Percentiles rank a stretch among this genome's conserved stretches.
Conservation (phyloP, 2,888 invertebrate genomes). For the Parnassius glacialis region DNA sequence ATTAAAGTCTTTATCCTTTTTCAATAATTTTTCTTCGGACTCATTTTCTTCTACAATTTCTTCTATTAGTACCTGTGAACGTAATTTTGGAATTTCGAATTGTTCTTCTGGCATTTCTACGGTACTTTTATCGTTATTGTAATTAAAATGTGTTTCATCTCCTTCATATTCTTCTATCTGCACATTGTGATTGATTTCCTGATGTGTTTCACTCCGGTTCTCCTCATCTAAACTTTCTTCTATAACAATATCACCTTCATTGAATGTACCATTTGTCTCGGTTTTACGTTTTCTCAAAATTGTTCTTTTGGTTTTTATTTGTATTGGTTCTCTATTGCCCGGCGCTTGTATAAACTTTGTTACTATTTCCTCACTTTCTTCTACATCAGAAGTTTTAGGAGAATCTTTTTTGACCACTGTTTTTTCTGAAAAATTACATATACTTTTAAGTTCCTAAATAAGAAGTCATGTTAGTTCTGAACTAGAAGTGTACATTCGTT, state of each 20-base stretch:
- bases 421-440: conserved; percentile 51
- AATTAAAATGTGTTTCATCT: conserved; percentile 43
- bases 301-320: conserved; percentile 81
- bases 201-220: conserved; percentile 32
- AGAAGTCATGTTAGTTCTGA: too few species aligned
- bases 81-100: conserved; percentile 53
- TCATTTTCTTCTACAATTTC: conserved; percentile 34
- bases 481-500: too few species aligned
- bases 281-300: conserved; percentile 71
- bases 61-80: conserved; percentile 51
- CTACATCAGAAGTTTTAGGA: conserved; percentile 65
- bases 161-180: conserved; percentile 67
- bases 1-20: background rate
- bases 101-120: conserved; percentile 43
- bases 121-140: conserved; percentile 44
- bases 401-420: conserved; percentile 37
- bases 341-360: conserved; percentile 79
- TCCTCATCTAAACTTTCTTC: conserved; percentile 74
- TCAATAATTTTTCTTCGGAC: background rate
- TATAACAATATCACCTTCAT: conserved; percentile 74
- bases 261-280: conserved; percentile 33
- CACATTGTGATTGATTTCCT: conserved; percentile 46
- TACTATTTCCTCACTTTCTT: conserved; percentile 82
- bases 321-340: conserved; percentile 74
- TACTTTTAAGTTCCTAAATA: too few species aligned